These are phyloP conservation scores for Galagoides demidoff DNA, from an alignment of 2,797 vertebrate species.

Conservation along the genomic window DNA sequence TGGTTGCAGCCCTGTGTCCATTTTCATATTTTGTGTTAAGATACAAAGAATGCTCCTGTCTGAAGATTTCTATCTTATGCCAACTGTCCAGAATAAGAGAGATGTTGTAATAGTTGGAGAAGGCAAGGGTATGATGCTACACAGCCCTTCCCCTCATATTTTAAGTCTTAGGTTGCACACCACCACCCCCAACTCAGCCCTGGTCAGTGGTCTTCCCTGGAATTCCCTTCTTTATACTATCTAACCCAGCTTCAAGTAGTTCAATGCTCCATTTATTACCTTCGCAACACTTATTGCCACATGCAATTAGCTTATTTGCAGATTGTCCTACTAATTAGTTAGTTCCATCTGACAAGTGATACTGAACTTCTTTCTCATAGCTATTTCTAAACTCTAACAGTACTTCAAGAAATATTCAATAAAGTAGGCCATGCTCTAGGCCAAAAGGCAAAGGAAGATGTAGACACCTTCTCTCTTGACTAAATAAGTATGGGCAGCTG, in stretches of 20 bases:
- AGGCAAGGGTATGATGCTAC: not conserved
- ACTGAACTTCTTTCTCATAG: not conserved
- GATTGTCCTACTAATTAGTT: not conserved
- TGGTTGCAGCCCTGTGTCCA: not conserved
- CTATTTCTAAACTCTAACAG: not conserved
- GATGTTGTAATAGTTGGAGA: not conserved
- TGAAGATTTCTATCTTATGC: not conserved
- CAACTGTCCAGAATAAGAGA: not conserved
- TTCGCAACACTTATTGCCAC: not conserved
- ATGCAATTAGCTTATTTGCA: not conserved
- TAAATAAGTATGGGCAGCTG: not conserved
- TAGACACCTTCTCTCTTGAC: not conserved
- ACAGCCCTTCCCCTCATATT: not conserved
- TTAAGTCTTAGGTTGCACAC: not conserved
- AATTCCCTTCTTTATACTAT: not conserved
- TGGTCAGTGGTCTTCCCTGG: not conserved
- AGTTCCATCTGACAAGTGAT: not conserved
- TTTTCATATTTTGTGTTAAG: not conserved
- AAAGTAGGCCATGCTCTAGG: not conserved
- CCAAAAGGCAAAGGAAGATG: not conserved
- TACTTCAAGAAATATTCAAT: not conserved
- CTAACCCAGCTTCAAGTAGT: not conserved
- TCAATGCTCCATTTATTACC: not conserved
- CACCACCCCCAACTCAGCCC: not conserved
- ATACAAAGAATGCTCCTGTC: not conserved